These are phyloP conservation scores for Solea solea DNA, from an alignment of 2,113 vertebrate genomes.

Conservation along the genomic window DNA sequence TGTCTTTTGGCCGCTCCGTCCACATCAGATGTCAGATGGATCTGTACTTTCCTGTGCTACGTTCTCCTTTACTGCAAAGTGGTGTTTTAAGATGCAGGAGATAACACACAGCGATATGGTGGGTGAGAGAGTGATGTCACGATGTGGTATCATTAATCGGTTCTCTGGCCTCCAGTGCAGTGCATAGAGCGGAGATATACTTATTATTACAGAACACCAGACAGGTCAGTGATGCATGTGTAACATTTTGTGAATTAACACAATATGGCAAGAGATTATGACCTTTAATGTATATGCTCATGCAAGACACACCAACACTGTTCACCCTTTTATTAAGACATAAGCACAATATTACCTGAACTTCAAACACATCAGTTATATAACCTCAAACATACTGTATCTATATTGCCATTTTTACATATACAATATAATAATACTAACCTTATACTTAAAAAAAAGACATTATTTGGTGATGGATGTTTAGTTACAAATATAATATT, in stretches of 20 bases:
- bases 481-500: too few species aligned
- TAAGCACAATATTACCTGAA: background rate
- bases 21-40: constrained; percentile 34
- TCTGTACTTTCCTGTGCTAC: constrained; percentile 25
- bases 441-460: too few species aligned
- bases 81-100: constrained; percentile 55
- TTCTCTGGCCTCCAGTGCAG: constrained; percentile 17
- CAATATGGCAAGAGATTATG: background rate
- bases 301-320: background rate
- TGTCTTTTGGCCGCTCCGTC: constrained; percentile 45
- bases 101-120: constrained; percentile 47
- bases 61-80: constrained; percentile 29
- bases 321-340: background rate
- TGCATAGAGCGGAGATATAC: background rate
- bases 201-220: constrained; percentile 1
- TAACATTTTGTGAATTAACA: background rate
- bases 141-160: constrained; percentile 9
- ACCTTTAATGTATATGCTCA: too few species aligned
- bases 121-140: constrained; percentile 45
- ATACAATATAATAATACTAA: too few species aligned
- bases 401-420: too few species aligned
- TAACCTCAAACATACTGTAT: too few species aligned
- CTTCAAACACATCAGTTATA: too few species aligned
- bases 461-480: too few species aligned
- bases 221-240: background rate